Conservation (phyloP, 2,888 invertebrate species). For the Drosophila nr. medialis region DNA sequence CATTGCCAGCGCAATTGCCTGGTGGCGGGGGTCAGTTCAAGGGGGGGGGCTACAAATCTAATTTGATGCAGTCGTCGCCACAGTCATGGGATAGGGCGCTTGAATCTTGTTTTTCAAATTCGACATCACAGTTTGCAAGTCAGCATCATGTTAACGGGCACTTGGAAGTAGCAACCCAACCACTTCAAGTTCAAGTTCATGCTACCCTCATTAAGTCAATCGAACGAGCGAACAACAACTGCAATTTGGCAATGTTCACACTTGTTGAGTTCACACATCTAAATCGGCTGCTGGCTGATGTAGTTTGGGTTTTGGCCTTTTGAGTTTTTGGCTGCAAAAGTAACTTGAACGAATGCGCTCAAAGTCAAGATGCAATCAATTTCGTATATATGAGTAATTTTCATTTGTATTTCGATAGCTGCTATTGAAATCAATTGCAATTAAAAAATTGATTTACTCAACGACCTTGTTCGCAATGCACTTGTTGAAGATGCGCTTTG, state of each 20-base stretch:
- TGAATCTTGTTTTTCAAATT: slow-evolving; percentile 20
- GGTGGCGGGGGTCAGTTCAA: slow-evolving; percentile 22
- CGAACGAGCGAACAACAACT: slow-evolving; percentile 35
- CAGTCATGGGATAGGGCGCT: slow-evolving; percentile 52
- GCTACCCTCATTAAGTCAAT: slow-evolving; percentile 62
- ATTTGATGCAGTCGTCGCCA: slow-evolving; percentile 47
- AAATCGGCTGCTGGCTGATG: slow-evolving; percentile 11
- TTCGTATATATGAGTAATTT: slow-evolving; percentile 11
- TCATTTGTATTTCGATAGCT: slow-evolving; percentile 33
- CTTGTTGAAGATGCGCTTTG: slow-evolving; percentile 66
- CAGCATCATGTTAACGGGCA: slow-evolving; percentile 33
- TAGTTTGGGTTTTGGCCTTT: neutral
- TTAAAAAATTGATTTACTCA: slow-evolving; percentile 65
- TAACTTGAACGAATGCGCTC: slow-evolving; percentile 65
- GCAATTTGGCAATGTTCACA: slow-evolving; percentile 74
- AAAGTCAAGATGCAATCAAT: slow-evolving; percentile 61
- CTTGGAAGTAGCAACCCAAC: slow-evolving; percentile 10
- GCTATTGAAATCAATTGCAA: slow-evolving; percentile 39
- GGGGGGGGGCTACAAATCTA: slow-evolving; percentile 51
- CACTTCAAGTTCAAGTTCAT: slow-evolving; percentile 77
- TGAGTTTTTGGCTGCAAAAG: slow-evolving; percentile 48
- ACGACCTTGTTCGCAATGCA: slow-evolving; percentile 67
- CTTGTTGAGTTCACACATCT: slow-evolving; percentile 65
- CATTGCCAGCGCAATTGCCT: slow-evolving; percentile 37
- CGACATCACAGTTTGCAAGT: slow-evolving; percentile 28